These are phyloP conservation scores for Callipepla californica DNA, from an alignment of 2,113 vertebrate genomes.

Conservation along the genomic window DNA sequence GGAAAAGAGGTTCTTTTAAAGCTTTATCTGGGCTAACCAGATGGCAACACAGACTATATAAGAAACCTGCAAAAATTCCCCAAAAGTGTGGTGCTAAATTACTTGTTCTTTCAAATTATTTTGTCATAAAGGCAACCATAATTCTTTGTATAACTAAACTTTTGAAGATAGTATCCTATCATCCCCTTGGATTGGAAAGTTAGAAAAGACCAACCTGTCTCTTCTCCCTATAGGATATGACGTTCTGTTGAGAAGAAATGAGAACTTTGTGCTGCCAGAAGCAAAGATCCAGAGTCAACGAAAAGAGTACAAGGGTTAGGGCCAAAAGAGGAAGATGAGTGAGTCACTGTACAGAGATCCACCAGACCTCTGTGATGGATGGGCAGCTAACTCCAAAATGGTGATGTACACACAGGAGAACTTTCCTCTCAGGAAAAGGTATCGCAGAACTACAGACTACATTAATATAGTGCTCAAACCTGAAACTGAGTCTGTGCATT, in stretches of 20 bases:
- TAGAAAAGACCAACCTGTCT: background rate
- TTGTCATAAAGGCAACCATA: background rate
- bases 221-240: background rate
- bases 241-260: background rate
- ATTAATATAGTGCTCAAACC: constrained; percentile 30
- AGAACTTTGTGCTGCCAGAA: background rate
- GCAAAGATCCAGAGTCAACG: background rate
- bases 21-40: constrained; percentile 76
- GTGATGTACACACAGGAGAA: background rate
- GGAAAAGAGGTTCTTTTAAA: constrained; percentile 63
- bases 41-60: constrained; percentile 50
- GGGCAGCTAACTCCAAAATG: background rate
- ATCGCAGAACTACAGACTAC: background rate
- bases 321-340: background rate
- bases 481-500: constrained; percentile 14
- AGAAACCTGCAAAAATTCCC: constrained; percentile 57
- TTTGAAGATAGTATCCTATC: background rate
- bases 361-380: accelerated
- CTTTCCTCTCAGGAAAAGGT: background rate
- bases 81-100: constrained; percentile 47
- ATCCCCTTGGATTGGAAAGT: background rate
- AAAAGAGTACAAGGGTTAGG: background rate
- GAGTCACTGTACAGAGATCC: background rate
- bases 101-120: background rate
- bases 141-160: background rate